These are phyloP conservation scores for Poeciliopsis presidionis DNA, from an alignment of 2,797 vertebrate species.

Conservation along the genomic window DNA sequence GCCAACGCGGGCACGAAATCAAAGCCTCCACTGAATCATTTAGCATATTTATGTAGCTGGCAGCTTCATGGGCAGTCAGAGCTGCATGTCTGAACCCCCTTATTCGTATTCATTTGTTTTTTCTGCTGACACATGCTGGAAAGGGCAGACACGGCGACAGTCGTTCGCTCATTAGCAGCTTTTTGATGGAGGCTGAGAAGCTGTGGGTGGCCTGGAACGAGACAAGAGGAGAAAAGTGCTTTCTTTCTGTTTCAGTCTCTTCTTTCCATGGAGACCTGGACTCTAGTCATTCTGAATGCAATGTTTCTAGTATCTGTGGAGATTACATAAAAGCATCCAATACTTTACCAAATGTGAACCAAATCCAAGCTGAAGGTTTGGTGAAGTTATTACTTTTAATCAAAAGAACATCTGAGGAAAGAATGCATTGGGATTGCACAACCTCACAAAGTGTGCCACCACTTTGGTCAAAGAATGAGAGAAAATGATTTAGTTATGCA, in stretches of 20 bases:
- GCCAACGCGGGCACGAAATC: slow-evolving; percentile 68
- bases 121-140: slow-evolving; percentile 73
- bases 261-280: slow-evolving; percentile 69
- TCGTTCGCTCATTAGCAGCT: slow-evolving; percentile 74
- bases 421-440: slow-evolving; percentile 53
- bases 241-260: slow-evolving; percentile 56
- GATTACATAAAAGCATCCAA: slow-evolving; percentile 62
- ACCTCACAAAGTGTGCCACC: slow-evolving; percentile 61
- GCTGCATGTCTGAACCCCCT: slow-evolving; percentile 68
- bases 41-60: slow-evolving; percentile 75
- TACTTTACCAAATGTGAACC: slow-evolving; percentile 65
- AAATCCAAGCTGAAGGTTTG: slow-evolving; percentile 69
- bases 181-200: slow-evolving; percentile 58
- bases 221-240: slow-evolving; percentile 34
- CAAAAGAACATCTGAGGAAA: slow-evolving; percentile 74
- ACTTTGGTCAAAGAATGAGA: slow-evolving; percentile 25
- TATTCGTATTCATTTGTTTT: slow-evolving; percentile 56
- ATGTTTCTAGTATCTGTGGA: slow-evolving; percentile 52
- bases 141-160: slow-evolving; percentile 71
- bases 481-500: neutral
- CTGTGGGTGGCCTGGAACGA: slow-evolving; percentile 73
- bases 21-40: slow-evolving; percentile 74
- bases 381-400: slow-evolving; percentile 75
- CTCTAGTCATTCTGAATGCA: slow-evolving; percentile 45
- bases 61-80: slow-evolving; percentile 62